Evolutionary conservation across 2,113 vertebrate species (phyloP), one percentile per base, ranked within the genome.

Genomic region (Prunella fulvescens): DNA sequence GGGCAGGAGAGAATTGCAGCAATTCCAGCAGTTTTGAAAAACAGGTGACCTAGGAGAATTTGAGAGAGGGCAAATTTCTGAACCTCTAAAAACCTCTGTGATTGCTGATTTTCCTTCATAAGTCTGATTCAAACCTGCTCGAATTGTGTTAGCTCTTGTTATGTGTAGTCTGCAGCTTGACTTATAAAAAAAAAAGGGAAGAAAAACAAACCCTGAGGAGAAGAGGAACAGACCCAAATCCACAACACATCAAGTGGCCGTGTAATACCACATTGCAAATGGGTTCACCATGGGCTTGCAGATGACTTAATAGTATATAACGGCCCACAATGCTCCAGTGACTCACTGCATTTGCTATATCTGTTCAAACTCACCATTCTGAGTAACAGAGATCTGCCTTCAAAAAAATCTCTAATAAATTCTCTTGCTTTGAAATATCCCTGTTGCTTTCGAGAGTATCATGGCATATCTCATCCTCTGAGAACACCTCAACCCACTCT

Each of bases 321-420:
- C 3, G 4, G 64, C 92, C 90, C 87, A 90, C 90, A 88, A 5
- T 57, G 54, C 85, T 73, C 45, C 47, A 90, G 79, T 95, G 91
- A 95, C 81, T 95, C 94, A 92, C 37, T 92, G 71, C 92, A 64
- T 94, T 82, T 94, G 74, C 94, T 94, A 29, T 95, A 91, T 91
- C 85, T 94, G 84, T 91, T 94, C 58, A 88, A 88, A n/a, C 58
- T 92, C 58, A 73, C 81, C 64, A 56, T 60, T 42, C 37, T 82
- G 61, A 93, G 83, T 51, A 76, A 37, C 37, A 92, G 66, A 80
- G 62, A 65, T 72, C 79, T 93, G 40, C 79, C 71, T 80, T 48
- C 65, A 72, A 67, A 83, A 80, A 77, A 91, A n/a, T 33, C 57
- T 70, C 65, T 85, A 80, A 88, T 95, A 91, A 87, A 45, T 90